phyloP scores from a whole-genome alignment of 1,140 invertebrate species.

The Listronotus oregonensis region DNA sequence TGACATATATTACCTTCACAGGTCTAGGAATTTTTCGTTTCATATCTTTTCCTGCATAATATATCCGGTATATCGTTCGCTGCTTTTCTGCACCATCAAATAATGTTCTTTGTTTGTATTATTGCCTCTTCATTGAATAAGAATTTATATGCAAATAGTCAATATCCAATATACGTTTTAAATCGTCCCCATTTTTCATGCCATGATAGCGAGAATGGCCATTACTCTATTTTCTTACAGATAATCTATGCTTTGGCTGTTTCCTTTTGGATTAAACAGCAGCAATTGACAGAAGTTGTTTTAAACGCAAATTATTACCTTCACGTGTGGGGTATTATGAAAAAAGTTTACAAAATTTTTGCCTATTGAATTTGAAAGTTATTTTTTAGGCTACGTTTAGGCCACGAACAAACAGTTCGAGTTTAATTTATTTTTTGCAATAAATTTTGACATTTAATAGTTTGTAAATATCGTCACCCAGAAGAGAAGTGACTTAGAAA shows the following conservation, averaged over 20 bases:
- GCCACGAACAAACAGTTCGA: no score
- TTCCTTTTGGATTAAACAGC: no score
- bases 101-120: constrained; percentile 36
- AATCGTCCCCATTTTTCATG: constrained; percentile 28
- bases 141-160: constrained; percentile 32
- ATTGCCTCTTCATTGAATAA: constrained; percentile 29
- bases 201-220: constrained; percentile 13
- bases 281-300: no score
- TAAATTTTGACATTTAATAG: no score
- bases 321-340: no score
- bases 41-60: neutral
- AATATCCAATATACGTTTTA: constrained; percentile 29
- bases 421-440: no score
- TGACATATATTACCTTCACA: neutral
- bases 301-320: no score
- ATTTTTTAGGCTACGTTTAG: no score
- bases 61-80: constrained; percentile 7
- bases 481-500: no score
- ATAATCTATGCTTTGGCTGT: constrained; percentile 2
- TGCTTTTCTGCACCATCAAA: constrained; percentile 32
- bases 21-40: constrained; percentile 3
- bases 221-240: constrained; percentile 16
- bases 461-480: no score
- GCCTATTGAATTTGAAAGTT: no score
- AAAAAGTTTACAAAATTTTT: no score